Percentiles rank a stretch among this genome's conserved stretches.
Conservation (phyloP, 2,888 invertebrate species). For the Papilio elwesi region DNA sequence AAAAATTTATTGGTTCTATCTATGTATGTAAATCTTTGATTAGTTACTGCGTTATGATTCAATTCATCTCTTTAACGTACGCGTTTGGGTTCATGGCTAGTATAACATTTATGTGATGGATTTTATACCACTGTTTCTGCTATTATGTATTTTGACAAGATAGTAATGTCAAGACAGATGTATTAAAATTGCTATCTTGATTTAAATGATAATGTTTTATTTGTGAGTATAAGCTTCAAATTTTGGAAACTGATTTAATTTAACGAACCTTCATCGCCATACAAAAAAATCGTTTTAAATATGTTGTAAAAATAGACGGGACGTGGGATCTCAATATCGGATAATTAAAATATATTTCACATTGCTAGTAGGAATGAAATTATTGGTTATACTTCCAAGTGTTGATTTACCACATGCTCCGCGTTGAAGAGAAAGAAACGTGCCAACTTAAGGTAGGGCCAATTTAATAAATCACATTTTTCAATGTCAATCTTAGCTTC, state of each 20-base stretch:
- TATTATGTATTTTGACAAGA: background rate
- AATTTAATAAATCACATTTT: no score
- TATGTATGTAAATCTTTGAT: slow-evolving; percentile 14
- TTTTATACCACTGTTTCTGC: slow-evolving; percentile 29
- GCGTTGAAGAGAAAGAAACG: no score
- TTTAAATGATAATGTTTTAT: background rate
- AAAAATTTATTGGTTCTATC: background rate
- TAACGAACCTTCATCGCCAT: no score
- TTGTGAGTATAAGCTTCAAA: background rate
- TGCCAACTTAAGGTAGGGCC: no score
- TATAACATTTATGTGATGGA: slow-evolving; percentile 50
- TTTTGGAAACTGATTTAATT: no score
- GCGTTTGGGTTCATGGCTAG: slow-evolving; percentile 74
- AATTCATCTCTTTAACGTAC: slow-evolving; percentile 52
- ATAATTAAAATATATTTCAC: no score
- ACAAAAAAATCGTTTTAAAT: no score
- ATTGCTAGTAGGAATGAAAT: no score
- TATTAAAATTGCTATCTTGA: slow-evolving; percentile 26
- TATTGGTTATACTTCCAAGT: background rate
- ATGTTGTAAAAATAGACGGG: background rate
- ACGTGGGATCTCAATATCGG: background rate
- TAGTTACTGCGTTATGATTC: slow-evolving; percentile 46
- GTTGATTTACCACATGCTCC: background rate
- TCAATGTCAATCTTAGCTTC: no score
- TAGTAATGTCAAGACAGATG: slow-evolving; percentile 13